Conservation (phyloP, 2,888 invertebrate genomes). For the Agrilus mali region DNA sequence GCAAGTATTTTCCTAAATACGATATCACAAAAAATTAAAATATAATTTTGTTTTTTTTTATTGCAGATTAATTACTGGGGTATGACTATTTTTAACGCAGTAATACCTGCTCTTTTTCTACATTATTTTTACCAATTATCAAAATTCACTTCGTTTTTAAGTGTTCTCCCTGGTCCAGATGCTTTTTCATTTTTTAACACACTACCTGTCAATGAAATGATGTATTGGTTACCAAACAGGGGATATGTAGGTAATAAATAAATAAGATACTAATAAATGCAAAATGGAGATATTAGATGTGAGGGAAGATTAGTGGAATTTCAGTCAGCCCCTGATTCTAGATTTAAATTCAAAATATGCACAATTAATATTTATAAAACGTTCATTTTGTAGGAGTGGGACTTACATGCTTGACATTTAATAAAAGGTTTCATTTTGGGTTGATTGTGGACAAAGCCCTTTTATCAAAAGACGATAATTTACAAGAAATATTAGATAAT, state of each 20-base stretch:
- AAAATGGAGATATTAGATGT: too few species aligned
- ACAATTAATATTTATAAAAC: too few species aligned
- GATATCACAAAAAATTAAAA: too few species aligned
- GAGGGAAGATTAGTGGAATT: too few species aligned
- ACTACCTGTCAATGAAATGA: constrained; percentile 32
- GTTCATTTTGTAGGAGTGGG: constrained; percentile 31
- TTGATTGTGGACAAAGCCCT: constrained; percentile 36
- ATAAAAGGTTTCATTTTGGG: constrained; percentile 36
- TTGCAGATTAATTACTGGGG: constrained; percentile 2
- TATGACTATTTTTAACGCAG: not conserved
- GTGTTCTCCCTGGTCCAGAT: constrained; percentile 40
- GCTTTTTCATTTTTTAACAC: constrained; percentile 33
- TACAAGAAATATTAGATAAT: constrained; percentile 27
- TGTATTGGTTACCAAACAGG: constrained; percentile 40
- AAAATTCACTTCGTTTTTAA: constrained; percentile 38
- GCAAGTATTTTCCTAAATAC: too few species aligned
- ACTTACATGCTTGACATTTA: constrained; percentile 38
- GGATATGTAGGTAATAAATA: constrained; percentile 34
- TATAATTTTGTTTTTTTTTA: too few species aligned
- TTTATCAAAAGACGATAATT: constrained; percentile 28
- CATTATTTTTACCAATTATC: constrained; percentile 30
- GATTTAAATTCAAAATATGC: too few species aligned
- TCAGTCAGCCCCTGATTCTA: too few species aligned
- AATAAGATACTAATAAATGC: too few species aligned
- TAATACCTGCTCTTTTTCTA: constrained; percentile 1